Percentiles rank a stretch among this genome's conserved stretches.
Evolutionary conservation across 2,113 vertebrate genomes (phyloP).

Genomic region (Gasterosteus nipponicus): DNA sequence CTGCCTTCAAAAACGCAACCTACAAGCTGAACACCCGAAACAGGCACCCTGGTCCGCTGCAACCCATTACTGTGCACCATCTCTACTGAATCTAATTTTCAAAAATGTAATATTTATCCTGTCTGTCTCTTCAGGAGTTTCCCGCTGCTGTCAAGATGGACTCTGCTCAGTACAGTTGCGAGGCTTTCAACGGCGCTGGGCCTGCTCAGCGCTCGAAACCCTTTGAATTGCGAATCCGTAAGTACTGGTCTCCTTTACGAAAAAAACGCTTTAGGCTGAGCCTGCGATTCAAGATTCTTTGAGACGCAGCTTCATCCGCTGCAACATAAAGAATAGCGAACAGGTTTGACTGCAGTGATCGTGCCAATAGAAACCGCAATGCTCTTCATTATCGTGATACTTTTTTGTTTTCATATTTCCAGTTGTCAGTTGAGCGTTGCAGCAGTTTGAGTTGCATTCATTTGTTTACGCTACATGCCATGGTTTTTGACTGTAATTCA

Average conservation of each 20-base stretch:
- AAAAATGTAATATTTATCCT: background rate
- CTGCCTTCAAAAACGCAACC: constrained; percentile 73
- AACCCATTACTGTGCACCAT: background rate
- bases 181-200: constrained; percentile 72
- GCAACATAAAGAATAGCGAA: background rate
- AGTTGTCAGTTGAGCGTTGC: background rate
- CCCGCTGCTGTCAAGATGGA: constrained; percentile 39
- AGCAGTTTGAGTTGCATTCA: background rate
- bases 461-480: background rate
- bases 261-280: background rate
- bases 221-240: constrained; percentile 75
- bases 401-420: background rate
- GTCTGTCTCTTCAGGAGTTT: constrained; percentile 69
- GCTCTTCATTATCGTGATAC: background rate
- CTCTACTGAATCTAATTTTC: background rate
- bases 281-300: background rate
- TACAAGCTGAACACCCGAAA: constrained; percentile 57
- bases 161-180: constrained; percentile 72
- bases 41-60: constrained; percentile 77
- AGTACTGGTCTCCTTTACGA: constrained; percentile 48
- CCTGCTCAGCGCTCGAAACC: constrained; percentile 57
- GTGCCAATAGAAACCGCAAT: background rate
- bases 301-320: background rate
- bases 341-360: constrained; percentile 2
- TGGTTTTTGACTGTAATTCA: background rate